A percentile compares a stretch with the other conserved stretches of the same genome.
These are phyloP conservation scores for Sminthurides aquaticus DNA, from an alignment of 2,888 invertebrate genomes.

Conservation along the genomic window DNA sequence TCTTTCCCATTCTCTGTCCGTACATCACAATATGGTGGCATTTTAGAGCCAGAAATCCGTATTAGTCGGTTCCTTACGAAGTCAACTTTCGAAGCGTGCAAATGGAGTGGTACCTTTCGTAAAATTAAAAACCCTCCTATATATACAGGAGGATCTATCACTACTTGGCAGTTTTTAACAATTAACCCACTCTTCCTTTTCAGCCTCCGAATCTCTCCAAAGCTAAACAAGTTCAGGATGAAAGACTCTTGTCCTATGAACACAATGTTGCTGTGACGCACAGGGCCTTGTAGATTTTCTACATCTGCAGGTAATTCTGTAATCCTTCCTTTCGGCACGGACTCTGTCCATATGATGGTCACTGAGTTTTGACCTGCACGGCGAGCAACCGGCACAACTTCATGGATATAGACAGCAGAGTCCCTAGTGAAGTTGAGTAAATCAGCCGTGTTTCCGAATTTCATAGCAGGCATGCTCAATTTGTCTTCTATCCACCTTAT, in stretches of 20 bases:
- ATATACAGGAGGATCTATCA: background rate
- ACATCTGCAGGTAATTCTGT: too few species aligned
- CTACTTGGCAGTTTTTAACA: background rate
- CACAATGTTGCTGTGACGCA: background rate
- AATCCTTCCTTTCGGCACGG: background rate
- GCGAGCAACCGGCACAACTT: background rate
- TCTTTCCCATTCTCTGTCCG: slow-evolving; percentile 8
- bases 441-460: background rate
- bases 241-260: background rate
- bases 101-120: background rate
- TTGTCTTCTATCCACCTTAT: too few species aligned
- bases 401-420: background rate
- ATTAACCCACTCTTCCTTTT: background rate
- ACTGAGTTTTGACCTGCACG: background rate
- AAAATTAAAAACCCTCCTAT: background rate
- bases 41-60: slow-evolving; percentile 17
- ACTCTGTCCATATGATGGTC: background rate
- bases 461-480: background rate
- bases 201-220: background rate
- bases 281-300: background rate
- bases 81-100: background rate
- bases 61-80: background rate
- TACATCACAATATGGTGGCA: slow-evolving; percentile 22
- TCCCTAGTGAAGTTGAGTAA: background rate
- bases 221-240: background rate